Base-by-base conservation (phyloP, 1,140 invertebrate species). In the Meloidogyne exigua region DNA sequence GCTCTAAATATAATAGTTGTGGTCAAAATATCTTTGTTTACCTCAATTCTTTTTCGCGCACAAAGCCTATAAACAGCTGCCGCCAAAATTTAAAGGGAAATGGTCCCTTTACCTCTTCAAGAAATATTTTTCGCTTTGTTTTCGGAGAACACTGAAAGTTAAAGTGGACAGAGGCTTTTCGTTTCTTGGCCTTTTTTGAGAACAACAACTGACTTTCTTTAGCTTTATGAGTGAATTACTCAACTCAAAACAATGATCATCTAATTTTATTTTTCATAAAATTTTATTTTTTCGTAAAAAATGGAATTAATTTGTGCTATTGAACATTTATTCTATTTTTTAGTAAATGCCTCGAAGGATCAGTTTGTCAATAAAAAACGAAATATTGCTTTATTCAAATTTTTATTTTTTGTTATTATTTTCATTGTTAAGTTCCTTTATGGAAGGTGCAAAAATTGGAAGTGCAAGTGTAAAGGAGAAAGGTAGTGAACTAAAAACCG, bases 21-120 rank as follows among this genome's bases (percentile, higher is more conserved):
- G 49, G 49, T 57, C 49, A 57, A 39, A 32, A 39, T 9, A 39
- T 21, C 1, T 57, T n/a, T 57, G 49, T 57, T 57, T 57, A 57
- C 49, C 18, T 57, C 49, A 0, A 5, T n/a, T 21, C 49, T n/a
- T 1, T 57, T 9, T 57, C 49, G 49, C 49, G 49, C 49, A 57
- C 49, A n/a, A n/a, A 57, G n/a, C 44, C 49, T 57, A 57, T 57
- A 57, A 57, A 57, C 49, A 57, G 49, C 49, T 57, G 49, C 49
- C 49, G 49, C 4, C 36, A 39, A 39, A 39, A 39, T 9, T 5
- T 57, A 9, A 57, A 57, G 18, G 49, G 49, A n/a, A n/a, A 57
- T n/a, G 44, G 44, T 49, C 44, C 15, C 18, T 18, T 44, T 44
- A 18, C 18, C 18, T 10, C 13, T 15, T 15, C 44, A 15, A 49